Percentiles rank a stretch among this genome's conserved stretches.
Conservation (phyloP, 2,797 vertebrate genomes). For the Epinephelus awoara region DNA sequence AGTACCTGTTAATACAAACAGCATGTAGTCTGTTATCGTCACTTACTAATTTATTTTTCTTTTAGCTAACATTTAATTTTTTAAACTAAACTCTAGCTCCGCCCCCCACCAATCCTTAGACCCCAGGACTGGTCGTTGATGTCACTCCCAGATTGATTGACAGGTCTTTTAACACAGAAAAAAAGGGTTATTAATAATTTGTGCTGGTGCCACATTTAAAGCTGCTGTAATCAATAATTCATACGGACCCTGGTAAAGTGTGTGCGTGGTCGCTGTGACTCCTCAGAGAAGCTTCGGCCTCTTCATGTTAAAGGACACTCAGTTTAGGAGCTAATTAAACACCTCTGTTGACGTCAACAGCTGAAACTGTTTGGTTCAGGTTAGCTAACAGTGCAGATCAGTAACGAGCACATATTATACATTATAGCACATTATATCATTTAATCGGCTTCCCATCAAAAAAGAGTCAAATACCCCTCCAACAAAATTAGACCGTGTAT, state of each 20-base stretch:
- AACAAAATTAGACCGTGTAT: too few relatives aligned
- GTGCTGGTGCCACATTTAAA: not conserved
- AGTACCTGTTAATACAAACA: too few relatives aligned
- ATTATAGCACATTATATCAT: too few relatives aligned
- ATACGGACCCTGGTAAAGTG: not conserved
- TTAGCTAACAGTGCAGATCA: not conserved
- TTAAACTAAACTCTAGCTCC: not conserved
- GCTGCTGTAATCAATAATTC: constrained; percentile 21
- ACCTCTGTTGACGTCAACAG: too few relatives aligned
- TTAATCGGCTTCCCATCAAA: too few relatives aligned
- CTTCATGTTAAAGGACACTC: not conserved
- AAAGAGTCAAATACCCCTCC: too few relatives aligned
- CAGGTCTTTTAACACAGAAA: not conserved
- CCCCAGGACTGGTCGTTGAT: not conserved
- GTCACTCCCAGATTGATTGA: not conserved
- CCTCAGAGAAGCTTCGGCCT: not conserved
- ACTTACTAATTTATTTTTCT: not conserved
- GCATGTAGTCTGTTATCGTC: too few relatives aligned
- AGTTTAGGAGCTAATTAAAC: not conserved
- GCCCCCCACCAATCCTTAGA: not conserved
- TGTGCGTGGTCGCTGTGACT: too few relatives aligned
- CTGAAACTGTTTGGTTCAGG: not conserved
- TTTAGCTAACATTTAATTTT: not conserved
- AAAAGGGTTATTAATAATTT: constrained; percentile 21
- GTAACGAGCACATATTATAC: too few relatives aligned